A percentile compares a stretch with the other conserved stretches of the same genome.
These are phyloP conservation scores for Miichthys miiuy DNA, from an alignment of 2,797 vertebrate species.

Conservation along the genomic window DNA sequence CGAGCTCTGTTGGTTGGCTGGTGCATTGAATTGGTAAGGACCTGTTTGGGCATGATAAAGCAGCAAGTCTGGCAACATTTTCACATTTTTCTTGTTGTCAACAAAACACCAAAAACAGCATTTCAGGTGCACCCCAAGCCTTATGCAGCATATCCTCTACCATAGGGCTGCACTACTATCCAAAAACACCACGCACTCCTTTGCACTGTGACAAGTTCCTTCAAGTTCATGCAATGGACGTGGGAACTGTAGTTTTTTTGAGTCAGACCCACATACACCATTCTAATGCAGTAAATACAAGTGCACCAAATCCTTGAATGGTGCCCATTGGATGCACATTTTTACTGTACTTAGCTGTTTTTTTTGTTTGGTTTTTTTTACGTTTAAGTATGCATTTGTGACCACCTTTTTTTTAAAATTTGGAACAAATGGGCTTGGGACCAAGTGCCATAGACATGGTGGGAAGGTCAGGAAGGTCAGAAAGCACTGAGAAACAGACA, in stretches of 20 bases:
- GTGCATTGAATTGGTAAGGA: conserved; percentile 94
- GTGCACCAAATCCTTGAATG: neutral
- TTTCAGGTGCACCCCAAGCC: neutral
- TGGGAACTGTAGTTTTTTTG: too few species aligned
- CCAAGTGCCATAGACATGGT: neutral
- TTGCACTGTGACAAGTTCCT: neutral
- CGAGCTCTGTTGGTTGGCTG: conserved; percentile 91
- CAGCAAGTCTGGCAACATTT: neutral
- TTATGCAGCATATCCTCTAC: neutral
- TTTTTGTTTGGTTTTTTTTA: too few species aligned
- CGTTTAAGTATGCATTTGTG: neutral
- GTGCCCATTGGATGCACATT: neutral
- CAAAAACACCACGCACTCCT: neutral
- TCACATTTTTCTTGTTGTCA: neutral
- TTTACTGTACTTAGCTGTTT: too few species aligned
- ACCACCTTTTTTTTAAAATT: neutral
- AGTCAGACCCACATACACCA: too few species aligned
- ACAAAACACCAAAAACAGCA: neutral
- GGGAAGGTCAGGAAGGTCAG: neutral
- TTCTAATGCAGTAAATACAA: too few species aligned
- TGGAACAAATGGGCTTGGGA: neutral
- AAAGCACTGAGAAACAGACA: neutral
- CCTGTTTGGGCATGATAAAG: neutral
- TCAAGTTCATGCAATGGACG: too few species aligned
- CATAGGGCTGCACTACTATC: neutral